Percentiles rank a stretch among this genome's conserved stretches.
Conservation (phyloP, 2,797 vertebrate genomes). For the Echeneis naucrates region DNA sequence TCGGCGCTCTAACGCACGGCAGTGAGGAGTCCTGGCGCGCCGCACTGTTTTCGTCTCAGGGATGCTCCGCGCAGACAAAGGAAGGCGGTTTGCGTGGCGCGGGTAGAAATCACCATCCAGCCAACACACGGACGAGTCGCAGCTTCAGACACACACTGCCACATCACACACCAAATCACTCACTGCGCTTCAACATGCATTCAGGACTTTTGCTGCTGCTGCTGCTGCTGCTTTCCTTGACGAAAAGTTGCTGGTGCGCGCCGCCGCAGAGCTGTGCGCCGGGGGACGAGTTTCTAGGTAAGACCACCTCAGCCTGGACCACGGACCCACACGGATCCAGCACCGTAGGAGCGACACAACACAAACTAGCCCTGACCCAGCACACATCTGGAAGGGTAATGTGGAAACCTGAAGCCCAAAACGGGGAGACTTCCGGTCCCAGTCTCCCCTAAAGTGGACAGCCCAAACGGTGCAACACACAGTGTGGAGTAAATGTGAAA, state of each 20-base stretch:
- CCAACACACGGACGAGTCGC: conserved; percentile 13
- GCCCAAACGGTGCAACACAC: neutral
- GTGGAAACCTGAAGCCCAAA: neutral
- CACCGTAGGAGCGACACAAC: no score
- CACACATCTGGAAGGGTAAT: neutral
- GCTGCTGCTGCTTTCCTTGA: conserved; percentile 72
- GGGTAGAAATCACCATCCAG: conserved; percentile 70
- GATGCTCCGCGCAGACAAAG: conserved; percentile 75
- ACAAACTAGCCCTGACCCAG: no score
- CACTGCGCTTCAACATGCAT: conserved; percentile 66
- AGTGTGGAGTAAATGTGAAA: neutral
- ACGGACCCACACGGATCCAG: neutral
- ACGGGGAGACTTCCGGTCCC: neutral
- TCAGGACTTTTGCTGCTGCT: conserved; percentile 62
- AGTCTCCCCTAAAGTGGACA: neutral
- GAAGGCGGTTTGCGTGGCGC: conserved; percentile 58
- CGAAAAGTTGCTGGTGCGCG: conserved; percentile 65
- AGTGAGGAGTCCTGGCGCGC: conserved; percentile 28
- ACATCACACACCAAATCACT: conserved; percentile 75
- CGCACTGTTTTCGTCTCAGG: conserved; percentile 41
- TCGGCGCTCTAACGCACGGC: conserved; percentile 38
- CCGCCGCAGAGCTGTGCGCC: conserved; percentile 81
- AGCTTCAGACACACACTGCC: conserved; percentile 61
- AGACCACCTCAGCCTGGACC: conserved; percentile 45
- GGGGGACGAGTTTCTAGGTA: conserved; percentile 86